phyloP scores from a whole-genome alignment of 2,113 vertebrate species.

The Ophiodon elongatus region DNA sequence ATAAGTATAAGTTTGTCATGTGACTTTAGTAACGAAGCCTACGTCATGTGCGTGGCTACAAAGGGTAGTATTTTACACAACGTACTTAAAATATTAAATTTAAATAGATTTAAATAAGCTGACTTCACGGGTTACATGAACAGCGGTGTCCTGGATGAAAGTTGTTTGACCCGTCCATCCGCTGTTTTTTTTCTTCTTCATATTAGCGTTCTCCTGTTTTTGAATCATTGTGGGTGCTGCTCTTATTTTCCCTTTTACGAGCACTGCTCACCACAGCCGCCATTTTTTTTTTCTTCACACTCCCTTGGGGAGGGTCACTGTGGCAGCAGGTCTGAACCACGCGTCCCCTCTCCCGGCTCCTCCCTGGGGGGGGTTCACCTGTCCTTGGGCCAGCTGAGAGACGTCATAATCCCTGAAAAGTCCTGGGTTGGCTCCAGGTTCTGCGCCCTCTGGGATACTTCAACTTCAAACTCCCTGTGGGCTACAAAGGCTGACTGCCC shows the following conservation, averaged over 20 bases:
- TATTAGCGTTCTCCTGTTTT: neutral
- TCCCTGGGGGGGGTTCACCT: conserved; percentile 12
- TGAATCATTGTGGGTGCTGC: neutral
- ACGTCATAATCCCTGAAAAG: conserved; percentile 45
- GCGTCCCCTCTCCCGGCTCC: neutral
- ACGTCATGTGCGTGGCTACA: neutral
- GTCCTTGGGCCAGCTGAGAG: conserved; percentile 27
- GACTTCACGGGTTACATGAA: too few relatives aligned
- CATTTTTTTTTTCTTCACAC: neutral
- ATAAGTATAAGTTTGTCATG: too few relatives aligned
- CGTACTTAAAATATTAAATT: too few relatives aligned
- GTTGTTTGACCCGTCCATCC: neutral
- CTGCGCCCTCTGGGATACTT: conserved; percentile 43
- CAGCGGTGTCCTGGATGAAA: too few relatives aligned
- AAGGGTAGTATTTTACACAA: too few relatives aligned
- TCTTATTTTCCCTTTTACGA: conserved; percentile 5
- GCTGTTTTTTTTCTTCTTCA: too few relatives aligned
- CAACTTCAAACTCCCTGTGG: conserved; percentile 11
- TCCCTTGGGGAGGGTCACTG: conserved; percentile 35
- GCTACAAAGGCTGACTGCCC: conserved; percentile 6
- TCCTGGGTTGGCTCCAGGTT: conserved; percentile 25
- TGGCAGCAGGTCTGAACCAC: conserved; percentile 40
- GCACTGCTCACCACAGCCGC: conserved; percentile 18
- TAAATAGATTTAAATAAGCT: too few relatives aligned
- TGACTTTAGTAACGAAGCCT: neutral